These are phyloP conservation scores for Drosophila trapezifrons DNA, from an alignment of 1,140 invertebrate species.

Conservation along the genomic window DNA sequence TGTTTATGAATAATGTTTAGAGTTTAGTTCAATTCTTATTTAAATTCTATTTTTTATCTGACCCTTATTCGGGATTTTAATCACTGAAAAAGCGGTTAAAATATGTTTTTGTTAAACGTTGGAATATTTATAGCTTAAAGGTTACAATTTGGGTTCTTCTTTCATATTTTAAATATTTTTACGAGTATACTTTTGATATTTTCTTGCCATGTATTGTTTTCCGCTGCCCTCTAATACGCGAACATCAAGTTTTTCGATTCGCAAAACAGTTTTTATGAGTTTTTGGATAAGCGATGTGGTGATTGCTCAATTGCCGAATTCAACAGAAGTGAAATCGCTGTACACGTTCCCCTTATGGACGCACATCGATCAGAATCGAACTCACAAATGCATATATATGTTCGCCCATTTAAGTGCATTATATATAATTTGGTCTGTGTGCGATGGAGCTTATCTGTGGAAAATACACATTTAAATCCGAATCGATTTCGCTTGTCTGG, in stretches of 20 bases:
- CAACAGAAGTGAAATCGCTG: conserved; percentile 61
- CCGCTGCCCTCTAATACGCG: background rate
- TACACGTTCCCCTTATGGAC: conserved; percentile 44
- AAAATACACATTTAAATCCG: conserved; percentile 74
- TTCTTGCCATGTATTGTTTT: conserved; percentile 3
- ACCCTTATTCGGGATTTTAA: too few relatives aligned
- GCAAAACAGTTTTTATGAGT: conserved; percentile 59
- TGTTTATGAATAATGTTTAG: background rate
- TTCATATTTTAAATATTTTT: background rate
- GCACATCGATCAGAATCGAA: conserved; percentile 68
- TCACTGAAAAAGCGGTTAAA: too few relatives aligned
- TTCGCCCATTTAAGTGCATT: conserved; percentile 63
- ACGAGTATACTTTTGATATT: background rate
- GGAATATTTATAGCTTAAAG: too few relatives aligned
- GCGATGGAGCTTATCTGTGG: conserved; percentile 44
- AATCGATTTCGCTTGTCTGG: conserved; percentile 60
- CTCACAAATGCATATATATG: conserved; percentile 20
- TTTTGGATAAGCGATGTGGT: conserved; percentile 28
- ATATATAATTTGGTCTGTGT: conserved; percentile 35
- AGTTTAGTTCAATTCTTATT: background rate
- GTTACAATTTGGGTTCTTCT: background rate
- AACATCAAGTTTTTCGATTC: conserved; percentile 63
- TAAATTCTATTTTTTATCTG: background rate
- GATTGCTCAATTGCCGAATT: conserved; percentile 46
- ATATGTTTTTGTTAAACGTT: too few relatives aligned